phyloP scores from a whole-genome alignment of 2,113 vertebrate species.

The Mustelus asterias region DNA sequence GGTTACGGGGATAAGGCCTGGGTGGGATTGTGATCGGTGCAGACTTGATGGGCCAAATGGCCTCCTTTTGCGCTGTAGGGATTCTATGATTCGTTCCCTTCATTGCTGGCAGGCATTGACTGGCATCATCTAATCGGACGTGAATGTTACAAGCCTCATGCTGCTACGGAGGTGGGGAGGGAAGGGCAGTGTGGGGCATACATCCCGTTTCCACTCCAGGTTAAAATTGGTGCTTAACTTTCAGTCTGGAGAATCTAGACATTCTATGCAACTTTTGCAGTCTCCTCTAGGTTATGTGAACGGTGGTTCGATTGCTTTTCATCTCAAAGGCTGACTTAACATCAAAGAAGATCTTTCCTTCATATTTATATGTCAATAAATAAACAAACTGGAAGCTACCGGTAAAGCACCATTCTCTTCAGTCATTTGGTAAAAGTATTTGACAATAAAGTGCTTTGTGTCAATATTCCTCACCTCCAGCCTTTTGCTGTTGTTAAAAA shows the following conservation, averaged over 20 bases:
- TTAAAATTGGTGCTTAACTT: background rate
- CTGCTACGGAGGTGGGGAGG: background rate
- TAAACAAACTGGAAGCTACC: background rate
- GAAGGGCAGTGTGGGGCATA: background rate
- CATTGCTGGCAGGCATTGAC: background rate
- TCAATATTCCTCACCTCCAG: background rate
- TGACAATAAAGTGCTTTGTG: background rate
- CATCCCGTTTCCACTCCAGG: background rate
- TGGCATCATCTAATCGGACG: background rate
- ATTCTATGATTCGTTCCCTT: too few relatives aligned
- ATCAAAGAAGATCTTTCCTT: background rate
- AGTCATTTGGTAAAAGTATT: background rate
- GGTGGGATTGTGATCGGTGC: too few relatives aligned
- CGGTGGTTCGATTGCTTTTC: background rate
- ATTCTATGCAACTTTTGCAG: background rate
- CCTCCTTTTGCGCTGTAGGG: too few relatives aligned
- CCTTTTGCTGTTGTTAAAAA: background rate
- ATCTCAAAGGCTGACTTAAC: background rate
- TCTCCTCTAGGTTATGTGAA: background rate
- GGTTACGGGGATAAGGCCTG: too few relatives aligned
- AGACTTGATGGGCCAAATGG: too few relatives aligned
- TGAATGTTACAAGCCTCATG: background rate
- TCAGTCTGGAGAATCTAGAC: background rate
- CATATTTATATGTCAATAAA: background rate
- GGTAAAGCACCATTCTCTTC: background rate